Evolutionary conservation across 2,888 invertebrate genomes (phyloP), one percentile per base, ranked within the genome.

Genomic region (Ditula angustiorana): DNA sequence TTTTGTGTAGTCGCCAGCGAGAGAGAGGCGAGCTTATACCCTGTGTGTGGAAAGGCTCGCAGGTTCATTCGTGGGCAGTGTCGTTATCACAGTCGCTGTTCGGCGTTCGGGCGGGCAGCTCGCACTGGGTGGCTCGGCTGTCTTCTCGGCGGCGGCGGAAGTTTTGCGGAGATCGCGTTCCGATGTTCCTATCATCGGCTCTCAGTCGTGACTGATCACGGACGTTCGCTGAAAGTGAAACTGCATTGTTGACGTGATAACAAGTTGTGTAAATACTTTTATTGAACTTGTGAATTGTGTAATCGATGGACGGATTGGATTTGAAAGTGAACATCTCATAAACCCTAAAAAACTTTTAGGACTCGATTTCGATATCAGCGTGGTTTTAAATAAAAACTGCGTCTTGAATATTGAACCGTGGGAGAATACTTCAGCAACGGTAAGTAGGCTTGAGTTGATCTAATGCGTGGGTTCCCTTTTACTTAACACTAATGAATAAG

Each of bases 61-160:
- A 83, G 90, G 90, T 89, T 87, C 83, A 85, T 84, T 88, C 82
- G 89, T 74, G 83, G 85, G 86, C 86, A 87, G 85, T 85, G 80
- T 86, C 84, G 89, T 90, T 92, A 92, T 91, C 90, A 90, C 91
- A 92, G 92, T 92, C 88, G 91, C 89, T 87, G 88, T 85, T 90
- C 88, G 86, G 84, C 90, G 82, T 74, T 86, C 88, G 90, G 81
- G 83, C 88, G 81, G 90, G 87, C 86, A 78, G 83, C 84, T 83
- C 75, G 83, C 46, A 49, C 7, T 33, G 50, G 44, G 55, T 56
- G 37, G 16, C 23, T 11, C 13, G 26, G 13, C 16, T 26, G 24
- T 58, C 50, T 37, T 37, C 41, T 16, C 41, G 16, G 24, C 55
- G 24, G 19, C 83, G 82, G 73, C 76, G 79, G 82, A 92, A 92